Conservation (phyloP, 2,797 vertebrate species). For the Pseudotriccus pelzelni region DNA sequence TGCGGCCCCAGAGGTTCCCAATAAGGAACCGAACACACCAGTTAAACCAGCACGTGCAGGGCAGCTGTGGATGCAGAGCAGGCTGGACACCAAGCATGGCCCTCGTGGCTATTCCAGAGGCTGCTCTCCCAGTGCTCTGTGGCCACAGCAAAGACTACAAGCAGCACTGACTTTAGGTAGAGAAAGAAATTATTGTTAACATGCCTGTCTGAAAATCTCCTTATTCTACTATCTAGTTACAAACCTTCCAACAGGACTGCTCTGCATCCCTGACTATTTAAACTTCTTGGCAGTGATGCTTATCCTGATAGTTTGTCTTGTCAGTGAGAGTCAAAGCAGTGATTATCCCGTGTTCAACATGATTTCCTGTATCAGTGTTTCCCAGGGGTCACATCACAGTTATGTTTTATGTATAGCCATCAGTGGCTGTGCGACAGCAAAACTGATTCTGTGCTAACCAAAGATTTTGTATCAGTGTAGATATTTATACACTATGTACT, state of each 20-base stretch:
- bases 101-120: neutral
- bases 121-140: neutral
- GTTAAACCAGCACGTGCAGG: neutral
- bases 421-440: neutral
- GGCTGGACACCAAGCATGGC: neutral
- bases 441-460: neutral
- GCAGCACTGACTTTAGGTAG: neutral
- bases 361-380: neutral
- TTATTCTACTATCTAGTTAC: neutral
- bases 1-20: neutral
- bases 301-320: neutral
- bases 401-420: neutral
- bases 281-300: neutral
- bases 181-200: neutral
- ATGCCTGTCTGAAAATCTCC: neutral
- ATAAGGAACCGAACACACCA: neutral
- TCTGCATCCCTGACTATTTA: neutral
- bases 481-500: neutral
- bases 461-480: accelerated
- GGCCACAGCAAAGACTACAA: neutral
- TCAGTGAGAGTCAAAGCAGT: neutral
- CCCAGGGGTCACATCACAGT: neutral
- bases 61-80: neutral
- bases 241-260: neutral
- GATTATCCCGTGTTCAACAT: neutral